Evolutionary conservation across 2,113 vertebrate species (phyloP), one percentile per base, ranked within the genome.

Genomic region (Chascanopsetta lugubris): DNA sequence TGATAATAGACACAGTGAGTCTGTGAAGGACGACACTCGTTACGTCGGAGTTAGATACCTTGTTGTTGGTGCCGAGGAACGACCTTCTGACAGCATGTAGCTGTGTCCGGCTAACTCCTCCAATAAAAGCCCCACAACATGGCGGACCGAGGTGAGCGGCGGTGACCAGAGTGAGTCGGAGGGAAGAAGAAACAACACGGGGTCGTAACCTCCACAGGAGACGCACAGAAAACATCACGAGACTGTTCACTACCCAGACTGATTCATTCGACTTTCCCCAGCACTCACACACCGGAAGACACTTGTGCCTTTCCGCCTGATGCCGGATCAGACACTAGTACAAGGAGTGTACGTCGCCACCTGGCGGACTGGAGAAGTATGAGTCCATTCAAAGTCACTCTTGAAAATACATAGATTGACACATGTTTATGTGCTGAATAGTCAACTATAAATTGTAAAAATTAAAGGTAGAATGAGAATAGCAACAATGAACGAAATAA

Each of bases 41-140:
- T 36, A 11, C 34, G 34, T 15, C 38, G 6, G 6, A 2, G 17
- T 42, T 1, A 34, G 30, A 38, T 45, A 70, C 68, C 71, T 54
- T 22, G 45, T 15, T 13, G 45, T 20, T 13, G 0, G 6, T 1
- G 8, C 12, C 7, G 49, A 49, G 25, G 13, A 43, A 10, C n/a
- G 57, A 49, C 25, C 72, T 61, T 34, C 43, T 34, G 20, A 3
- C 17, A 12, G 30, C 42, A 17, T n/a, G 21, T 1, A 54, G 47
- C 62, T 25, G 48, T 8, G 0, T 24, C 1, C 32, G n/a, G 0
- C 24, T 15, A 9, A 5, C 22, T 15, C 5, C 38, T 11, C 10
- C 13, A 1, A 47, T 2, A 17, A 10, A 40, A 0, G 7, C 24
- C 5, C 0, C 22, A 24, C 5, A 2, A 1, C 26, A 2, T 10